These are phyloP conservation scores for Andrena dorsata DNA, from an alignment of 2,888 invertebrate species.

Conservation along the genomic window DNA sequence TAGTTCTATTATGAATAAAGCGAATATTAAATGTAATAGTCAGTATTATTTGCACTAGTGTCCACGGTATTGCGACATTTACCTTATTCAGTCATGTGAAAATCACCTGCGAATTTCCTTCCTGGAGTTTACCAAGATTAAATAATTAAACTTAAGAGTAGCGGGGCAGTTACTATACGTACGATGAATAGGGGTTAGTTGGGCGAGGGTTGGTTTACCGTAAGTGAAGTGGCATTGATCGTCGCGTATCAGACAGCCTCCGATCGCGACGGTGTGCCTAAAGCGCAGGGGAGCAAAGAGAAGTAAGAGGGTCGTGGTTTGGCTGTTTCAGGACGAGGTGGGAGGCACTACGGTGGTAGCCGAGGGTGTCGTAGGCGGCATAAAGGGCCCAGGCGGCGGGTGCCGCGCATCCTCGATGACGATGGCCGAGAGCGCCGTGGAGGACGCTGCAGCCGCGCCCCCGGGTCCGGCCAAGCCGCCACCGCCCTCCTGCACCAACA, in stretches of 20 bases:
- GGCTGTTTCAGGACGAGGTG: constrained; percentile 81
- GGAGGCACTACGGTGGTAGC: constrained; percentile 84
- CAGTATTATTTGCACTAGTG: too few relatives aligned
- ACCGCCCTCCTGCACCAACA: constrained; percentile 86
- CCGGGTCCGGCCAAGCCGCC: constrained; percentile 85
- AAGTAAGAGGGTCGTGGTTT: constrained; percentile 38
- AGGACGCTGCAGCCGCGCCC: constrained; percentile 88
- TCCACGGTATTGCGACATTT: too few relatives aligned
- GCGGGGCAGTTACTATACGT: too few relatives aligned
- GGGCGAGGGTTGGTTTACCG: too few relatives aligned
- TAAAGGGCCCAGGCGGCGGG: constrained; percentile 85
- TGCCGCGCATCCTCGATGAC: constrained; percentile 87
- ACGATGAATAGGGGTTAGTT: too few relatives aligned
- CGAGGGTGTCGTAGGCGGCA: constrained; percentile 82
- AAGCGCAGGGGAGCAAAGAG: background rate
- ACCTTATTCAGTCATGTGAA: too few relatives aligned
- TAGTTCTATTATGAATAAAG: too few relatives aligned
- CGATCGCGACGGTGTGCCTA: background rate
- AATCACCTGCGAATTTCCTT: too few relatives aligned
- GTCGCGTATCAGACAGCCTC: background rate
- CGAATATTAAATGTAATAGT: too few relatives aligned
- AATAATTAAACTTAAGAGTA: too few relatives aligned
- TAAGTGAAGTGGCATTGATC: background rate
- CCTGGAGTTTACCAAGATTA: too few relatives aligned
- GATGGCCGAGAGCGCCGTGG: constrained; percentile 90